Evolutionary conservation across 2,113 vertebrate species (phyloP).

Genomic region (Cyanoramphus novaezelandiae): DNA sequence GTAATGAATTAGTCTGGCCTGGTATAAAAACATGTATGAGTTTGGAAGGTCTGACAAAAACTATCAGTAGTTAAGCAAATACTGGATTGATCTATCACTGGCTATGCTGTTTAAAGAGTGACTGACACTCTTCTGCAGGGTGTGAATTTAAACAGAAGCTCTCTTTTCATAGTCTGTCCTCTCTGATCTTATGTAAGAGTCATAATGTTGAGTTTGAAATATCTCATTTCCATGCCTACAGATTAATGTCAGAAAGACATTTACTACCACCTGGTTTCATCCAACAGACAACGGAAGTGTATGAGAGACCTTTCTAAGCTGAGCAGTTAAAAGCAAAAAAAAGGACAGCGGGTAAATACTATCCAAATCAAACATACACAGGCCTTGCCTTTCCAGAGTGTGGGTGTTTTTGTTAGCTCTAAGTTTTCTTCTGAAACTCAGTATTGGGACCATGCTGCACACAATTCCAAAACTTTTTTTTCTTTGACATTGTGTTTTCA

Average conservation of each 20-base stretch:
- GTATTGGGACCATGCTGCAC: neutral
- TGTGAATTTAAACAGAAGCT: conserved; percentile 25
- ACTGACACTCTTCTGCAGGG: neutral
- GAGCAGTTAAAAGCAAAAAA: neutral
- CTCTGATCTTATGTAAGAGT: neutral
- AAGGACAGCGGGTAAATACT: neutral
- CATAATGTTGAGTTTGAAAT: conserved; percentile 11
- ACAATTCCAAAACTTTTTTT: neutral
- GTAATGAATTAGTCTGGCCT: neutral
- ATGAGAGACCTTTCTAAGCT: neutral
- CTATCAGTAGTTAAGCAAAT: neutral
- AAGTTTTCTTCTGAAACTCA: neutral
- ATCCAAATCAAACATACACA: neutral
- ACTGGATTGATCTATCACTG: neutral
- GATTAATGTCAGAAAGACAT: neutral
- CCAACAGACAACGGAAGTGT: neutral
- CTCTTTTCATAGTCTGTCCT: neutral
- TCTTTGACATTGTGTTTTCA: neutral
- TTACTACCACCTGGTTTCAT: neutral
- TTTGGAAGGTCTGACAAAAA: conserved; percentile 21
- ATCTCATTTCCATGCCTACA: neutral
- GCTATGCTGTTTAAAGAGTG: neutral
- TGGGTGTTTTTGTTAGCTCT: neutral
- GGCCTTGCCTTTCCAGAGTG: neutral
- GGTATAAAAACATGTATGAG: neutral